These are phyloP conservation scores for Chiridota heheva DNA, from an alignment of 35 echinoderm and acorn worm genomes.

Conservation along the genomic window DNA sequence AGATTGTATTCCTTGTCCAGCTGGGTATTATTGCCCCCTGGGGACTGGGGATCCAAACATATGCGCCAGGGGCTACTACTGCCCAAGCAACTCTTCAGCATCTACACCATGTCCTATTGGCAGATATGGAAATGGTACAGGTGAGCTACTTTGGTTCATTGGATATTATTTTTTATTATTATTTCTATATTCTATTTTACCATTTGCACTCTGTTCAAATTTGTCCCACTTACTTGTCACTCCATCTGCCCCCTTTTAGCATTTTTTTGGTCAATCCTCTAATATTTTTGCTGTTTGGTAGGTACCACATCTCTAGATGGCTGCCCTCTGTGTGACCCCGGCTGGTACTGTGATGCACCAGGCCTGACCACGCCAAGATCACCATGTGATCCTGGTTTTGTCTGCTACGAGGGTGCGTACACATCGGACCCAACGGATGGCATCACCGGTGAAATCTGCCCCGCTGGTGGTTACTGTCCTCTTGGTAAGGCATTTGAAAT, in stretches of 20 bases:
- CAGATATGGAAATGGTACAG: constrained; percentile 78
- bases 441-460: constrained; percentile 82
- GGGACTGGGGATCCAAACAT: constrained; percentile 65
- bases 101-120: constrained; percentile 77
- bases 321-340: constrained; percentile 89
- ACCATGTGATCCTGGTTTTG: constrained; percentile 86
- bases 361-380: constrained; percentile 81
- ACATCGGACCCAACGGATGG: constrained; percentile 86
- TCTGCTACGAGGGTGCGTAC: constrained; percentile 89
- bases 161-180: background rate
- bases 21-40: constrained; percentile 73
- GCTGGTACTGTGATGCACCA: constrained; percentile 94
- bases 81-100: constrained; percentile 75
- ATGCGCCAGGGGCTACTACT: constrained; percentile 86
- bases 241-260: background rate
- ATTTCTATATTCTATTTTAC: too few species aligned
- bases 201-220: background rate
- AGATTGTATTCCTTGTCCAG: constrained; percentile 82
- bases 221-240: background rate
- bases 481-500: constrained; percentile 13
- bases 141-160: constrained; percentile 27
- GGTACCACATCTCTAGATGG: constrained; percentile 46
- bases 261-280: background rate
- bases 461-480: constrained; percentile 89
- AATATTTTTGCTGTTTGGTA: constrained; percentile 10